Conservation (phyloP, 1,140 invertebrate genomes). For the Centruroides vittatus region DNA sequence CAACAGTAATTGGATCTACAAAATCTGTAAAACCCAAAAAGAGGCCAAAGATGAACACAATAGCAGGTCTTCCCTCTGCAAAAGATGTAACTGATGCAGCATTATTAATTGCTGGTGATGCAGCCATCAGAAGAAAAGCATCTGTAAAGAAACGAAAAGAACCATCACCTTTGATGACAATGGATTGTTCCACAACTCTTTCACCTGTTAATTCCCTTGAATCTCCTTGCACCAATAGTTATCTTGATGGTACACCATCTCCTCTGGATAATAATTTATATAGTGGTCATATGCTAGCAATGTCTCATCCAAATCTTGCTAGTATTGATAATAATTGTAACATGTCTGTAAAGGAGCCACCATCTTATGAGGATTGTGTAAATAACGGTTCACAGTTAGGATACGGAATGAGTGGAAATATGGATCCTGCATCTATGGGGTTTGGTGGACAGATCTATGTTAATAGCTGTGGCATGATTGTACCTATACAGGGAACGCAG, state of each 20-base stretch:
- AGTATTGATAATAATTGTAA: slow-evolving; percentile 8
- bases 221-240: slow-evolving; percentile 3
- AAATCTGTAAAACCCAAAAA: slow-evolving; percentile 57
- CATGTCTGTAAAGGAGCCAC: slow-evolving; percentile 23
- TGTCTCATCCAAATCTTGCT: slow-evolving; percentile 24
- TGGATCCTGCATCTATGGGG: slow-evolving; percentile 3
- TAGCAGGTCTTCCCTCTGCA: slow-evolving; percentile 10
- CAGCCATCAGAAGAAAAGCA: slow-evolving; percentile 10
- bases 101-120: background rate
- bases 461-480: slow-evolving; percentile 3
- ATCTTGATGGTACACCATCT: slow-evolving; percentile 25
- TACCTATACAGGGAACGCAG: background rate
- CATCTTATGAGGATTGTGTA: slow-evolving; percentile 59
- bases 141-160: slow-evolving; percentile 12
- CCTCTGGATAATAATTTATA: slow-evolving; percentile 25
- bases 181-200: slow-evolving; percentile 14
- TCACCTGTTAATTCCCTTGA: slow-evolving; percentile 22
- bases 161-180: slow-evolving; percentile 18
- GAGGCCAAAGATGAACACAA: slow-evolving; percentile 36
- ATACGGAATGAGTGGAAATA: slow-evolving; percentile 5
- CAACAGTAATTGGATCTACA: slow-evolving; percentile 36
- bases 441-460: background rate
- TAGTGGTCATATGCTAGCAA: slow-evolving; percentile 20
- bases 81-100: too few relatives aligned
- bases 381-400: slow-evolving; percentile 2